A percentile compares a stretch with the other conserved stretches of the same genome.
These are phyloP conservation scores for Garra rufa DNA, from an alignment of 2,113 vertebrate genomes.

Conservation along the genomic window DNA sequence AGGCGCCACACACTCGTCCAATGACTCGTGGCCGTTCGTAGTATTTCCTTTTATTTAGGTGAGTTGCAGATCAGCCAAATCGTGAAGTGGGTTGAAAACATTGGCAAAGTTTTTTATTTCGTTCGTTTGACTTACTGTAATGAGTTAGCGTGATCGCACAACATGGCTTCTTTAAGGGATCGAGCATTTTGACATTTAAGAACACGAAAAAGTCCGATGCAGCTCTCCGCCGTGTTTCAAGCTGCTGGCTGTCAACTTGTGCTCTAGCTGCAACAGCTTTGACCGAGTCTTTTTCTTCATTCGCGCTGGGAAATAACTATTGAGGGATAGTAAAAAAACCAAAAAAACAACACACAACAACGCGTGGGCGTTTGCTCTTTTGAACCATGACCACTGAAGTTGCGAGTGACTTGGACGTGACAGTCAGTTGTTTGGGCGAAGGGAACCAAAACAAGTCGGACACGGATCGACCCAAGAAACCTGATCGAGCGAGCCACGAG, in stretches of 20 bases:
- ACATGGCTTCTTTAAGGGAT: conserved; percentile 38
- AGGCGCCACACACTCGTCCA: conserved; percentile 40
- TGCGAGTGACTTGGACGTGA: conserved; percentile 68
- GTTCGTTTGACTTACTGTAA: not conserved
- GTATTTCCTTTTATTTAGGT: conserved; percentile 65
- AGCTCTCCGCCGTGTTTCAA: conserved; percentile 44
- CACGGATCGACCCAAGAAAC: conserved; percentile 41
- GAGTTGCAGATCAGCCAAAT: conserved; percentile 47
- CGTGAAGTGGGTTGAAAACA: conserved; percentile 47
- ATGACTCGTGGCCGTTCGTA: conserved; percentile 63
- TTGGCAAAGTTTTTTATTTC: conserved; percentile 15
- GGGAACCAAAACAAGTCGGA: conserved; percentile 62
- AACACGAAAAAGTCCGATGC: conserved; percentile 38
- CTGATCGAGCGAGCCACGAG: conserved; percentile 47
- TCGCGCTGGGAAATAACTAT: not conserved
- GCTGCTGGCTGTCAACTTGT: conserved; percentile 44
- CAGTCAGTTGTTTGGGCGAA: conserved; percentile 64
- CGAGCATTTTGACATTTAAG: conserved; percentile 30
- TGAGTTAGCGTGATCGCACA: not conserved
- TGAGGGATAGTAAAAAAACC: conserved; percentile 3
- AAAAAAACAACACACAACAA: conserved; percentile 49
- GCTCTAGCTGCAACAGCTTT: conserved; percentile 35
- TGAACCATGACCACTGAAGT: conserved; percentile 78
- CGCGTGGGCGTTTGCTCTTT: conserved; percentile 49
- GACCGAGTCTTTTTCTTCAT: not conserved